Evolutionary conservation across 2,113 vertebrate genomes (phyloP).

Genomic region (Sigmodon hispidus): DNA sequence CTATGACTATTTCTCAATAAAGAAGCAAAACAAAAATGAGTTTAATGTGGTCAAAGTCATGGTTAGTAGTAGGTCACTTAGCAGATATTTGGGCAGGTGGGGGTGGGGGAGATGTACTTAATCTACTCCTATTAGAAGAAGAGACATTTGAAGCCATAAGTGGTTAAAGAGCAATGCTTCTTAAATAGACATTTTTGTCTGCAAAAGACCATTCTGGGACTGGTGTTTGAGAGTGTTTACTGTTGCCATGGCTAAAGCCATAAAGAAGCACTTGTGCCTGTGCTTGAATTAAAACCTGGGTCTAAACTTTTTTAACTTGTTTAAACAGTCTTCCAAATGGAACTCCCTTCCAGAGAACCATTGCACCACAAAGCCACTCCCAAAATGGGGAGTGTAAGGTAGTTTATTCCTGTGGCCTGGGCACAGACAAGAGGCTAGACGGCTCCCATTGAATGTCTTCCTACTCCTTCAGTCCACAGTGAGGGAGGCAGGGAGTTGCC

Average conservation of each 20-base stretch:
- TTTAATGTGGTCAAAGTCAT: background rate
- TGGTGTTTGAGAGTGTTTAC: slow-evolving; percentile 26
- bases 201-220: slow-evolving; percentile 19
- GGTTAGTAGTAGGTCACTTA: background rate
- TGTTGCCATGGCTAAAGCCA: background rate
- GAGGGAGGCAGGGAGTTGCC: background rate
- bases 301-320: background rate
- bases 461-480: too few relatives aligned
- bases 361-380: background rate
- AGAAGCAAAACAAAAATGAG: background rate
- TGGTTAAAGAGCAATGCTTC: background rate
- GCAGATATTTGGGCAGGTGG: background rate
- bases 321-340: slow-evolving; percentile 33
- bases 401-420: background rate
- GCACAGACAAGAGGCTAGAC: too few relatives aligned
- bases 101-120: background rate
- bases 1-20: background rate
- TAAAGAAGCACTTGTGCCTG: background rate
- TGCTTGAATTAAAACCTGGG: background rate
- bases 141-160: slow-evolving; percentile 33
- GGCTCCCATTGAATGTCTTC: background rate
- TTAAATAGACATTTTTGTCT: slow-evolving; percentile 27
- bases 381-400: background rate
- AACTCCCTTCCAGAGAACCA: background rate
- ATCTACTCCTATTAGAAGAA: slow-evolving; percentile 17